phyloP scores from a whole-genome alignment of 92 coral and sea anemone genomes.

The Ricordea florida region DNA sequence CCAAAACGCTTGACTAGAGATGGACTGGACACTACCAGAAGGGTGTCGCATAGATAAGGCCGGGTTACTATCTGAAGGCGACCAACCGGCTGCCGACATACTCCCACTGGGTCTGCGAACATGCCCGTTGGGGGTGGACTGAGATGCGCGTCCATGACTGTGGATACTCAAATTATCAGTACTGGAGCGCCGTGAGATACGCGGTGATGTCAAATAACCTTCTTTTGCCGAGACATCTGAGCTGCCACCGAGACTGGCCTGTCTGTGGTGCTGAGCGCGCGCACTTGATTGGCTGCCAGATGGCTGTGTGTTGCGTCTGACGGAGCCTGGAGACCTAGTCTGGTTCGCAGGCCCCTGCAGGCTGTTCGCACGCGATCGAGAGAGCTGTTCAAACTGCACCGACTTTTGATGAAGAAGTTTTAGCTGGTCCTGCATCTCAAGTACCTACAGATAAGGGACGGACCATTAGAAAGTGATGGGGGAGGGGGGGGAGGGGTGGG shows the following conservation, averaged over 20 bases:
- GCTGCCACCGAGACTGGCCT: constrained; percentile 53
- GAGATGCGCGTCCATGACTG: constrained; percentile 48
- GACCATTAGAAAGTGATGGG: background rate
- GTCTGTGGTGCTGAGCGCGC: constrained; percentile 61
- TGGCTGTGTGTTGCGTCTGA: constrained; percentile 69
- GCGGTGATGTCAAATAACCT: constrained; percentile 70
- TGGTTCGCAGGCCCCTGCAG: constrained; percentile 58
- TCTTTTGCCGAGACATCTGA: constrained; percentile 63
- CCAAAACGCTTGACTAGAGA: constrained; percentile 84
- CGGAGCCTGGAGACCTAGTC: constrained; percentile 72
- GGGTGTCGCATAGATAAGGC: constrained; percentile 64
- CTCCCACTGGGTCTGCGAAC: constrained; percentile 71
- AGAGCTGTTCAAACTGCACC: constrained; percentile 71
- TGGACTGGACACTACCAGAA: constrained; percentile 77
- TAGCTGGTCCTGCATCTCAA: constrained; percentile 89
- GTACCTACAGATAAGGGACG: constrained; percentile 48
- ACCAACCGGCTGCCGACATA: constrained; percentile 46
- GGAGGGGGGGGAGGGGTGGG: too few species aligned
- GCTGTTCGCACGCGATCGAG: constrained; percentile 71
- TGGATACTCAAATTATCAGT: constrained; percentile 62
- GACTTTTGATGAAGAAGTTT: constrained; percentile 87
- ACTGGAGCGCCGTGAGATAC: constrained; percentile 81
- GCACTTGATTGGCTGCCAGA: constrained; percentile 46
- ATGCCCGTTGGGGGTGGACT: constrained; percentile 55
- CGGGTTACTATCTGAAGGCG: constrained; percentile 69